Evolutionary conservation across 1,140 invertebrate genomes (phyloP), one percentile per base, ranked within the genome.

Genomic region (Dendrolimus punctatus): DNA sequence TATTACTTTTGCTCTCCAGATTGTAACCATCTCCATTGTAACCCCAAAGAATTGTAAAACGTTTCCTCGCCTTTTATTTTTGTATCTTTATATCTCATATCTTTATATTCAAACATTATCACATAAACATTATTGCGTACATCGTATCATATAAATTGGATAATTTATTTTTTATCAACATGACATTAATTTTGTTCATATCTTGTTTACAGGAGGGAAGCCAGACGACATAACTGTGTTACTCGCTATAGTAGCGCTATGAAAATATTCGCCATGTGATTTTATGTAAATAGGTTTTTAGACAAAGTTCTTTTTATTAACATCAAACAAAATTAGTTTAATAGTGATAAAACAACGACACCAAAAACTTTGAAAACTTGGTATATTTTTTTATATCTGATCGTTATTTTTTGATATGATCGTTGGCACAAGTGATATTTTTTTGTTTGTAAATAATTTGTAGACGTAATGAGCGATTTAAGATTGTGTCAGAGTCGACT

Each of bases 161-260:
- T 51, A n/a, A 45, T 9, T 8, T 45, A 9, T 39, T 7, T 40
- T 53, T 48, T 44, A n/a, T 38, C 10, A 49, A n/a, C 39, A 39
- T 52, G 38, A 50, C 45, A 39, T 10, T n/a, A 51, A 44, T 51
- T 43, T 55, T 53, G 37, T 58, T 68, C 60, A 76, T 68, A 66
- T 67, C 78, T 86, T 76, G 66, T 82, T 92, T 91, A 53, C 85
- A 98, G 96, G 97, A 81, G 96, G 97, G 56, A 98, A 98, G 89
- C 96, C 96, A 48, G 98, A 99, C 83, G 98, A 99, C 88, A 98
- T 99, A 80, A 99, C 98, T 74, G 95, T 99, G 71, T 91, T 99
- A 66, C 90, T 99, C 67, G 95, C 95, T 66, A 95, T 95, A 58
- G 95, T 97, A 81, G 93, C 93, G 65, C 80, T 94, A 88, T 93